These are phyloP conservation scores for Parauchenoglanis ngamensis DNA, from an alignment of 2,797 vertebrate genomes.

Conservation along the genomic window DNA sequence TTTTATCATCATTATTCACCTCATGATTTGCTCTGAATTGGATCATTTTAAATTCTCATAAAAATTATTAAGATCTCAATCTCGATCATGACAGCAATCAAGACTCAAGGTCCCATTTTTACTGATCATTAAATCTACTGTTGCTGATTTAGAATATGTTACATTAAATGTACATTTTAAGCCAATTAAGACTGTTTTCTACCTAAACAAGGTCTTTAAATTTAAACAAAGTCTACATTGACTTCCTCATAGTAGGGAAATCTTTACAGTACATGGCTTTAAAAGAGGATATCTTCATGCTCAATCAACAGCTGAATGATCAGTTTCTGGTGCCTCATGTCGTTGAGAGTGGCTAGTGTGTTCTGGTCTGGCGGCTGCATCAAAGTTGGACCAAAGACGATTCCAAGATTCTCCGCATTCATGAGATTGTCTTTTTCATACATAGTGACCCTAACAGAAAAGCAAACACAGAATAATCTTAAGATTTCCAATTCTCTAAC, in stretches of 20 bases:
- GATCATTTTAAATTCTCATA: slow-evolving; percentile 26
- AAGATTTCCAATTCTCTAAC: background rate
- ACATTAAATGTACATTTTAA: slow-evolving; percentile 2
- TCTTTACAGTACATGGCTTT: slow-evolving; percentile 54
- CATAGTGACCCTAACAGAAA: slow-evolving; percentile 84
- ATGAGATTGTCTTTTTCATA: slow-evolving; percentile 97
- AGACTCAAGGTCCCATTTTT: slow-evolving; percentile 1
- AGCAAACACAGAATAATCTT: background rate
- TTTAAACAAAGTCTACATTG: background rate
- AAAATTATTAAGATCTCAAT: slow-evolving; percentile 10
- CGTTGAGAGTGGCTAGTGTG: slow-evolving; percentile 91
- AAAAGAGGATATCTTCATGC: slow-evolving; percentile 98
- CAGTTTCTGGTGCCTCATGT: slow-evolving; percentile 97
- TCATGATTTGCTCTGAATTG: background rate
- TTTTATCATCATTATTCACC: background rate
- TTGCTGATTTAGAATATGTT: background rate
- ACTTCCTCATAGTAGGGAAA: background rate
- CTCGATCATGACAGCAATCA: slow-evolving; percentile 2
- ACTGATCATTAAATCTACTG: slow-evolving; percentile 7
- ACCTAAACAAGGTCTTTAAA: background rate
- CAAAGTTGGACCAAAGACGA: slow-evolving; percentile 95
- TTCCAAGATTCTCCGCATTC: slow-evolving; percentile 96
- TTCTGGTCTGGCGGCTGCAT: slow-evolving; percentile 96
- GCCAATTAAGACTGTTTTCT: background rate
- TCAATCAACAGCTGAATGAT: slow-evolving; percentile 96